Percentiles rank a stretch among this genome's conserved stretches.
Evolutionary conservation across 1,140 invertebrate genomes (phyloP).

Genomic region (Notospermus geniculatus): DNA sequence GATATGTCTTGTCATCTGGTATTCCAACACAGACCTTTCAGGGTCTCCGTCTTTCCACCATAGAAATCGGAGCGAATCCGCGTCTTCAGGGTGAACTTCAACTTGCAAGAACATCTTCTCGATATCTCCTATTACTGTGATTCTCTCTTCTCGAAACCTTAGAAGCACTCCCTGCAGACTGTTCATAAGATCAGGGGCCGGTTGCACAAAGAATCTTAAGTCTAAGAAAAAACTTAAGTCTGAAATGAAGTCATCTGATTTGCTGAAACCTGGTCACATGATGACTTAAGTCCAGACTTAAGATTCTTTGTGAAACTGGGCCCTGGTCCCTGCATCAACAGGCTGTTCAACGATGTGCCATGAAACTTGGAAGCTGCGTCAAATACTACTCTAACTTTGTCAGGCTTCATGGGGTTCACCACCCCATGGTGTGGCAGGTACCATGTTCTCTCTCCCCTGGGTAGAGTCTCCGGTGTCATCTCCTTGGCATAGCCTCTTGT

Average conservation of each 20-base stretch:
- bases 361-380: conserved; percentile 23
- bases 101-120: conserved; percentile 29
- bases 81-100: conserved; percentile 14
- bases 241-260: no score
- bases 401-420: conserved; percentile 23
- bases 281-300: no score
- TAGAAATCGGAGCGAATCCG: conserved; percentile 20
- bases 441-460: conserved; percentile 8
- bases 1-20: conserved; percentile 26
- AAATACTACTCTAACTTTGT: no score
- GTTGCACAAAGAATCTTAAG: no score
- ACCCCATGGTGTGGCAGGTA: conserved; percentile 30
- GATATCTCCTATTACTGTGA: conserved; percentile 27
- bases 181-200: conserved; percentile 49
- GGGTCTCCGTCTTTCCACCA: conserved; percentile 22
- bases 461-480: not conserved
- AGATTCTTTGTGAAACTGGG: no score
- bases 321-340: conserved; percentile 38
- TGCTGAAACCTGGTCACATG: no score
- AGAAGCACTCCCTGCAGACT: conserved; percentile 28
- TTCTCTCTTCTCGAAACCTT: conserved; percentile 24
- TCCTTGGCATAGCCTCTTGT: not conserved
- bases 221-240: no score
- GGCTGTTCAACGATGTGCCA: conserved; percentile 34
- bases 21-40: conserved; percentile 9